Conservation (phyloP, 2,113 vertebrate genomes). For the Petroica traversi region DNA sequence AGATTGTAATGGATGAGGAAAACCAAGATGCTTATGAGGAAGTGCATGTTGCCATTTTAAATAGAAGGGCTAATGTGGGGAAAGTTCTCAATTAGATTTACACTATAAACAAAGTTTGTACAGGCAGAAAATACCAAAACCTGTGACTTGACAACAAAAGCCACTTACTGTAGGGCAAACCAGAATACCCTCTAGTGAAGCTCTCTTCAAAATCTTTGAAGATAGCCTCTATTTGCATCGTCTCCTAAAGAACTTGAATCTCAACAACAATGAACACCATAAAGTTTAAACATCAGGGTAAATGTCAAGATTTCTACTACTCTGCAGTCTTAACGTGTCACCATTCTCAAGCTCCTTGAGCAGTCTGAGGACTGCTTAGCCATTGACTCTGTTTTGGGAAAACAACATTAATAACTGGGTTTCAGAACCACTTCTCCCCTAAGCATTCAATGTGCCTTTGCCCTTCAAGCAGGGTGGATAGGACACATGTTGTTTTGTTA, state of each 20-base stretch:
- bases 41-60: not conserved
- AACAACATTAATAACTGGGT: not conserved
- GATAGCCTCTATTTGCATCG: rapidly evolving
- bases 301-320: not conserved
- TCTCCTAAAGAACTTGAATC: not conserved
- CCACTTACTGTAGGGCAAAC: not conserved
- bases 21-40: not conserved
- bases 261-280: not conserved
- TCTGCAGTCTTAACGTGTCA: not conserved
- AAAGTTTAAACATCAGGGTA: not conserved
- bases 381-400: not conserved
- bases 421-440: not conserved
- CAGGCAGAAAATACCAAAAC: not conserved
- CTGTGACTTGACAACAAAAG: not conserved
- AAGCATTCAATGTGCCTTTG: not conserved
- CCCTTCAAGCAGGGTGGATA: not conserved
- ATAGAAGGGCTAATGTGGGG: not conserved
- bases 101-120: not conserved
- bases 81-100: not conserved
- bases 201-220: not conserved
- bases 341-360: not conserved
- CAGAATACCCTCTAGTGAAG: not conserved
- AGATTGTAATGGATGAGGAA: not conserved
- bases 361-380: not conserved
- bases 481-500: not conserved